Evolutionary conservation across 2,113 vertebrate species (phyloP).

Genomic region (Pampusana beccarii): DNA sequence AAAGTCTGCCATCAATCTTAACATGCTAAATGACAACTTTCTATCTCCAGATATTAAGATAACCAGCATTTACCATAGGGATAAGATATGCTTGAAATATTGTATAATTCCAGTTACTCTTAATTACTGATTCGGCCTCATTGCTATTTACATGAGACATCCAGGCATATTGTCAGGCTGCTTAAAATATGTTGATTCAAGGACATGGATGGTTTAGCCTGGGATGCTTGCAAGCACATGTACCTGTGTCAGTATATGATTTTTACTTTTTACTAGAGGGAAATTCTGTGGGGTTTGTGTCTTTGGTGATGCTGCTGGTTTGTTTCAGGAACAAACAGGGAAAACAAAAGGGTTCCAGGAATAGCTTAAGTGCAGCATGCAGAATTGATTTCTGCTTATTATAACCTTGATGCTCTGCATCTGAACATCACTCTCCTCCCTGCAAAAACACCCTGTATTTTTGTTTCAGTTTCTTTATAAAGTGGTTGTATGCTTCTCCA

Average conservation of each 20-base stretch:
- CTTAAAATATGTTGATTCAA: not conserved
- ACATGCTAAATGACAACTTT: not conserved
- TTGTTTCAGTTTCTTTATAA: not conserved
- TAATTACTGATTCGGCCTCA: not conserved
- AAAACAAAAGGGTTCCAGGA: not conserved
- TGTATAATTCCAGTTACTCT: not conserved
- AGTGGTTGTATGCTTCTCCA: not conserved
- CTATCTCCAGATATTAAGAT: not conserved
- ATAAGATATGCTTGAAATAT: not conserved
- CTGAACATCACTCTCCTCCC: not conserved
- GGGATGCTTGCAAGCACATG: not conserved
- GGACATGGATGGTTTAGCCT: not conserved
- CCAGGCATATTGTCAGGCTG: not conserved
- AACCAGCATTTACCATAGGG: not conserved
- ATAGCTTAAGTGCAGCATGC: conserved; percentile 19
- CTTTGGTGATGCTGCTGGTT: not conserved
- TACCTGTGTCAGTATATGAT: not conserved
- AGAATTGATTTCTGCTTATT: conserved; percentile 60
- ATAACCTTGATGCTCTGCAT: conserved; percentile 20
- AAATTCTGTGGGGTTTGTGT: not conserved
- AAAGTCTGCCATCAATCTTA: not conserved
- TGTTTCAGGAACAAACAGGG: not conserved
- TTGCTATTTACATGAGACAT: not conserved
- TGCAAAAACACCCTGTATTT: not conserved
- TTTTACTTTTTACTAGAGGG: not conserved